Evolutionary conservation across 2,888 invertebrate species (phyloP).

Genomic region (Drosophila diplacantha): DNA sequence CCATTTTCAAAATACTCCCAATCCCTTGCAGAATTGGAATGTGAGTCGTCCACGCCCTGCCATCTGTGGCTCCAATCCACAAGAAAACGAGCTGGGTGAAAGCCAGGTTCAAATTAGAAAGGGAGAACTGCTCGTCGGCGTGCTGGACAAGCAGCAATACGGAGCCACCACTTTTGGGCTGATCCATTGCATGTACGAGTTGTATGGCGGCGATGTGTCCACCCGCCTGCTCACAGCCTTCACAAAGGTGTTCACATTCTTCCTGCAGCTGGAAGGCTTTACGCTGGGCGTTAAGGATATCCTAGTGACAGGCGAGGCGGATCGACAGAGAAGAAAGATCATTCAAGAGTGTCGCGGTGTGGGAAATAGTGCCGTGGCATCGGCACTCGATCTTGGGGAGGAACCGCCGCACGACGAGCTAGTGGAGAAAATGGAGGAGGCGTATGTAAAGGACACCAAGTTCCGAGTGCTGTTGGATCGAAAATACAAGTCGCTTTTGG

Average conservation of each 20-base stretch:
- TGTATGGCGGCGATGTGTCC: constrained; percentile 94
- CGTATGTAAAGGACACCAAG: constrained; percentile 84
- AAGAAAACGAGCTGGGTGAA: constrained; percentile 84
- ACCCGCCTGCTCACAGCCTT: constrained; percentile 91
- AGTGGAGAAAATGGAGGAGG: constrained; percentile 83
- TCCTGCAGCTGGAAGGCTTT: constrained; percentile 94
- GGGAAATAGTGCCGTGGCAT: constrained; percentile 82
- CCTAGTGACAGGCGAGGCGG: constrained; percentile 85
- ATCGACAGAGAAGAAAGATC: constrained; percentile 84
- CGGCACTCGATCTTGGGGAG: constrained; percentile 84
- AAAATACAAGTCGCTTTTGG: constrained; percentile 88
- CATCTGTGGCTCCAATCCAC: constrained; percentile 38
- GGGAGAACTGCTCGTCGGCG: constrained; percentile 92
- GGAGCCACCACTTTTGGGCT: constrained; percentile 97
- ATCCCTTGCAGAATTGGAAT: constrained; percentile 54
- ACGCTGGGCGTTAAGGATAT: constrained; percentile 97
- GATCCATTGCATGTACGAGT: constrained; percentile 95
- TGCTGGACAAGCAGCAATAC: constrained; percentile 96
- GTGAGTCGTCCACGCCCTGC: constrained; percentile 36
- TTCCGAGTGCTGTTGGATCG: constrained; percentile 89
- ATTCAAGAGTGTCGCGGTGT: constrained; percentile 82
- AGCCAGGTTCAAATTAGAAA: constrained; percentile 92
- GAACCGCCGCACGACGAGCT: constrained; percentile 81
- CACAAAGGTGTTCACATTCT: constrained; percentile 93
- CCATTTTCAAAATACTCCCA: neutral